Evolutionary conservation across 2,113 vertebrate species (phyloP), one percentile per base, ranked within the genome.

Genomic region (Ceratotherium simum): DNA sequence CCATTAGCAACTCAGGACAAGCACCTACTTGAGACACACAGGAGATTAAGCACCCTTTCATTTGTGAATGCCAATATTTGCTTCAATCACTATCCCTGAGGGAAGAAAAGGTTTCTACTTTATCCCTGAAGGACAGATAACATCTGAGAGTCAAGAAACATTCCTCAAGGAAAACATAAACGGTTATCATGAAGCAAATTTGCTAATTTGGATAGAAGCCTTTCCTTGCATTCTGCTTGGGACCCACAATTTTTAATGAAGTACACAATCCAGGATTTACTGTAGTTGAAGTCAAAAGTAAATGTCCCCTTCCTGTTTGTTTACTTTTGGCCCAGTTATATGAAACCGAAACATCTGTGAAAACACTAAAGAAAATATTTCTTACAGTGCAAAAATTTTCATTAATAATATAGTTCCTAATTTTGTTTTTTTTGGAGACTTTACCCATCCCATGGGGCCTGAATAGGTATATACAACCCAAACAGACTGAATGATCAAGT

Each of bases 101-200:
- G 72, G 58, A 83, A 83, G 83, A 80, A 75, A 91, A 85, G 46
- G 36, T 48, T 96, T 75, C 95, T 69, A 5, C 60, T 86, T 79
- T 29, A 51, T 78, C 46, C 76, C 75, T 72, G 21, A 91, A 89
- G 31, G 42, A 42, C 8, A 36, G 56, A 95, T 36, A 62, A 82
- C 29, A 42, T 54, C 92, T 72, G 75, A 88, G 62, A 69, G 20
- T 62, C 7, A 58, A 67, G 81, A 73, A 75, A 75, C 11, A 27
- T 8, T 89, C 21, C 67, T 75, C 67, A 42, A 62, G 42, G 81
- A 65, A 90, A 92, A 70, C 3, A 76, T 62, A 58, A 79, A 67
- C 20, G 51, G 20, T 60, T n/a, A 39, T 2, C 17, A 13, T 18
- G 54, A 83, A 67, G 58, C 3, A 17, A 21, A 16, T 36, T 60